Conservation (phyloP, 64 coral and sea anemone species). For the Actinia tenebrosa region DNA sequence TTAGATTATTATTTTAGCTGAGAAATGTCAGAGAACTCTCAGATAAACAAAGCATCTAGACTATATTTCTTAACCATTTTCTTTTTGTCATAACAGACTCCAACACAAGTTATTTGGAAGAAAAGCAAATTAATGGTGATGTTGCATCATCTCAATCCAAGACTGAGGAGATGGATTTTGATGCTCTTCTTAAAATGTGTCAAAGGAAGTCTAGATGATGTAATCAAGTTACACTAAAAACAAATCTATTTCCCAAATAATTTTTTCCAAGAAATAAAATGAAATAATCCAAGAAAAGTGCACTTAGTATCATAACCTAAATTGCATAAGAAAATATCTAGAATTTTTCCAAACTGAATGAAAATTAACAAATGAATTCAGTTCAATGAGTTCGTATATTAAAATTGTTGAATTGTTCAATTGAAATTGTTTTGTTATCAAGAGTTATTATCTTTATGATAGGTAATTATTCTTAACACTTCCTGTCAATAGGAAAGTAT, state of each 20-base stretch:
- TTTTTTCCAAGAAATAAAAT: too few species aligned
- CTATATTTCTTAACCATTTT: background rate
- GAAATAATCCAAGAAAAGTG: too few species aligned
- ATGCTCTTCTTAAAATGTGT: constrained; percentile 50
- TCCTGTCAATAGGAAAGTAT: background rate
- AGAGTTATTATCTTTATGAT: background rate
- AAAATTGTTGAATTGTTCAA: too few species aligned
- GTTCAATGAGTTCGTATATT: background rate
- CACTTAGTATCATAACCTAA: too few species aligned
- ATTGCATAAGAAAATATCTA: too few species aligned
- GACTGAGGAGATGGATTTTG: constrained; percentile 66
- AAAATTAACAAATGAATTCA: too few species aligned
- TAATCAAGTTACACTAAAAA: background rate
- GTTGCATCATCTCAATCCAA: background rate
- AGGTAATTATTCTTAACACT: background rate
- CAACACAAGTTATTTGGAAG: constrained; percentile 82
- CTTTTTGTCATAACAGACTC: constrained; percentile 48
- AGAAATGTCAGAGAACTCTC: too few species aligned
- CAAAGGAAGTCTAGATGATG: constrained; percentile 17
- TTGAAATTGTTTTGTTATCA: background rate
- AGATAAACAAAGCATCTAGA: too few species aligned
- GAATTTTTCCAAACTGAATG: too few species aligned
- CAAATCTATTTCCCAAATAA: too few species aligned
- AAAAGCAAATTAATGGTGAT: constrained; percentile 40
- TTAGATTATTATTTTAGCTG: too few species aligned